Base-by-base conservation (phyloP, 2,113 vertebrate genomes). In the Tachycineta bicolor region DNA sequence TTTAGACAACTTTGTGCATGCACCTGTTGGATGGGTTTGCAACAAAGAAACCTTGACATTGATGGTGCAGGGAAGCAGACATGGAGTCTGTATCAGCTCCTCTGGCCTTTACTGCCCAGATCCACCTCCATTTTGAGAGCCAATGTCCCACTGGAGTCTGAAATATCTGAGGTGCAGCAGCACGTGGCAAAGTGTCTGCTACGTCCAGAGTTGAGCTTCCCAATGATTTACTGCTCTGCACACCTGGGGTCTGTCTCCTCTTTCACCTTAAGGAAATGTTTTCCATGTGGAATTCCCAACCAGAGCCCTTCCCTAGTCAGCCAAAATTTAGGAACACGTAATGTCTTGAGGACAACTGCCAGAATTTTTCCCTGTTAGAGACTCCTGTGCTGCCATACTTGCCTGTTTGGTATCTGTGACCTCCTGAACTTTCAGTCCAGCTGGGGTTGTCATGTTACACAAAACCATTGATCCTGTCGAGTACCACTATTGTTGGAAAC, bases 391-490 rank as follows among this genome's bases (percentile, higher is more conserved):
- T 87, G 59, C 84, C 19, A 1, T 69, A 33, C 37, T 65, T 76
- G 49, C 93, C 85, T 52, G 3, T 80, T 83, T 58, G 44, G 52
- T 95, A 60, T 90, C 84, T 90, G 33, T 86, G 79, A 83, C 87
- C 85, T 77, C 47, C 43, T 10, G 47, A 88, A 70, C 87, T 86
- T 67, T 75, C 47, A 83, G 80, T 91, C 82, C 82, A 81, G 93
- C 87, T 90, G 84, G 78, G 88, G 82, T 31, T 74, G 87, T 87
- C 52, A 34, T 24, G 53, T 88, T 90, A 86, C 84, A 85, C 88
- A 87, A 44, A 94, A 65, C 63, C 92, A 90, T 44, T 92, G 92
- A 88, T 96, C 82, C 85, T 86, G 82, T 79, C 41, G 33, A 33
- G 59, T 88, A 86, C 82, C 83, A 67, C 89, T 79, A 16, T 76